A percentile compares a stretch with the other conserved stretches of the same genome.
phyloP scores from a whole-genome alignment of 2,888 invertebrate species.

The Leptodirus hochenwartii region DNA sequence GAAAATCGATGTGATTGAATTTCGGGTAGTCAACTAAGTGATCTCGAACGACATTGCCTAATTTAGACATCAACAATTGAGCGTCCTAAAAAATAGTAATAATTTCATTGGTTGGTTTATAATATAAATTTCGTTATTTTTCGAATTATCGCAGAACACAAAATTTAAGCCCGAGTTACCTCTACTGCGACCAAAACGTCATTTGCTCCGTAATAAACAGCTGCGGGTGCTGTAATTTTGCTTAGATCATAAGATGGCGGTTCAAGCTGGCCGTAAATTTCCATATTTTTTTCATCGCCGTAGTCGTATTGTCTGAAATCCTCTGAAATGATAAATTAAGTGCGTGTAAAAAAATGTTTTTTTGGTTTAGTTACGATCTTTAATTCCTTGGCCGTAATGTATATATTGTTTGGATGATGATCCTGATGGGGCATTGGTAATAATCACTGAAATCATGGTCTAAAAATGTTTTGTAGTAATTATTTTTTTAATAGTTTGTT shows the following conservation, averaged over 20 bases:
- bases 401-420: constrained; percentile 13
- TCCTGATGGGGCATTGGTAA: constrained; percentile 15
- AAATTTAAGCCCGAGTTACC: constrained; percentile 6
- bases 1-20: constrained; percentile 10
- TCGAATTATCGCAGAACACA: background rate
- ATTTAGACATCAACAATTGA: constrained; percentile 27
- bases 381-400: constrained; percentile 14
- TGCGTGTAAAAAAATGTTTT: constrained; percentile 4
- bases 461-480: constrained; percentile 5
- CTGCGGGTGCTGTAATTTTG: constrained; percentile 32
- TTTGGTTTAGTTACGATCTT: constrained; percentile 11
- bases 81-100: constrained; percentile 27
- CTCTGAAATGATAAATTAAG: constrained; percentile 6
- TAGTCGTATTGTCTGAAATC: constrained; percentile 26
- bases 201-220: constrained; percentile 35
- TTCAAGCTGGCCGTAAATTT: constrained; percentile 27
- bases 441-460: constrained; percentile 14
- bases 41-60: constrained; percentile 17
- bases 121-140: no score
- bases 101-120: background rate
- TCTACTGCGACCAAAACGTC: constrained; percentile 40
- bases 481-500: constrained; percentile 2
- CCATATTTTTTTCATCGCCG: constrained; percentile 26
- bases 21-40: constrained; percentile 8
- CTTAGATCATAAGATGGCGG: constrained; percentile 35